A percentile compares a stretch with the other conserved stretches of the same genome.
Conservation (phyloP, 2,113 vertebrate genomes). For the Pelusios castaneus region DNA sequence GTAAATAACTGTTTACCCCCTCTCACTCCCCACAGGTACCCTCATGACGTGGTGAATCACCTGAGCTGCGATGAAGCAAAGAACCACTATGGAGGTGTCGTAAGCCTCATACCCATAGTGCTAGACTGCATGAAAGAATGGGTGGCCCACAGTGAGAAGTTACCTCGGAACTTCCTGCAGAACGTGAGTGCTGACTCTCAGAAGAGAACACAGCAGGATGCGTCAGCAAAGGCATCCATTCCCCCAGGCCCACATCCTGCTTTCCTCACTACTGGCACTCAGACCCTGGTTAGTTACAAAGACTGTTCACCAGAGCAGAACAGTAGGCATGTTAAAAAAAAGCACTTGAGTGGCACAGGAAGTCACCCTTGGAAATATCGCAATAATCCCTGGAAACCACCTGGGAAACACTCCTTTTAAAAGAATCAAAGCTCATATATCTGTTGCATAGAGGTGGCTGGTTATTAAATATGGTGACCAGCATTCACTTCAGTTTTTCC, state of each 20-base stretch:
- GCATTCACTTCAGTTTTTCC: neutral
- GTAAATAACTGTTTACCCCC: neutral
- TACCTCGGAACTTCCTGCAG: conserved; percentile 24
- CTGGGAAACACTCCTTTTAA: conserved; percentile 62
- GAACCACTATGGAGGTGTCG: conserved; percentile 81
- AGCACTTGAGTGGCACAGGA: neutral
- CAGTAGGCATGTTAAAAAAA: neutral
- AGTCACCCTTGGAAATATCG: neutral
- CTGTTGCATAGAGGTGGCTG: neutral
- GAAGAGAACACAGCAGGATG: neutral
- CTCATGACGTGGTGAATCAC: conserved; percentile 80
- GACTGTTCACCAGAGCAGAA: neutral
- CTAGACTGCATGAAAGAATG: conserved; percentile 77
- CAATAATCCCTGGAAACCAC: conserved; percentile 75
- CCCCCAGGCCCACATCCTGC: neutral
- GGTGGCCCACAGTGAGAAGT: conserved; percentile 67
- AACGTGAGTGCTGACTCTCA: neutral
- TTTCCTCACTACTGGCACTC: neutral
- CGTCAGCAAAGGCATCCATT: neutral
- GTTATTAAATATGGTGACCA: neutral
- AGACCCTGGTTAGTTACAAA: neutral
- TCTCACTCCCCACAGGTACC: conserved; percentile 73
- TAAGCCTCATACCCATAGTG: conserved; percentile 81
- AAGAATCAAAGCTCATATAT: neutral
- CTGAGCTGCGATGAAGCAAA: conserved; percentile 83